These are phyloP conservation scores for Clarias batrachus DNA, from an alignment of 2,113 vertebrate genomes.

Conservation along the genomic window DNA sequence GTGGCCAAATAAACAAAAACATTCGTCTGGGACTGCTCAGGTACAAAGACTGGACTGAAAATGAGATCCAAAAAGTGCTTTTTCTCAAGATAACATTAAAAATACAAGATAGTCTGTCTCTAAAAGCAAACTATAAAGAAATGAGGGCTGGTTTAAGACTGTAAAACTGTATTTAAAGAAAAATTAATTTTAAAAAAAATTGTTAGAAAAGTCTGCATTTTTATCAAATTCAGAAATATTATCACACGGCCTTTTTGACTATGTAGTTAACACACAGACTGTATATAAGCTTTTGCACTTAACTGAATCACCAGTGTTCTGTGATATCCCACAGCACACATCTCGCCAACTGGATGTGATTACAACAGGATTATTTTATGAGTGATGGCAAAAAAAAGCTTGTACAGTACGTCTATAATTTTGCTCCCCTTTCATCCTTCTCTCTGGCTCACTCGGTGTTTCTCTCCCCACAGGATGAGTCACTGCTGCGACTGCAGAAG, in stretches of 20 bases:
- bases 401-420: background rate
- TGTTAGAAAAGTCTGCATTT: background rate
- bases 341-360: background rate
- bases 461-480: constrained; percentile 82
- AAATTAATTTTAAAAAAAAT: no score
- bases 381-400: background rate
- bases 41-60: no score
- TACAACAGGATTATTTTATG: background rate
- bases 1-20: no score
- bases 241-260: background rate
- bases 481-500: constrained; percentile 96
- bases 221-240: background rate
- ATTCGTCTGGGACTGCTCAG: no score
- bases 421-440: background rate
- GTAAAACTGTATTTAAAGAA: no score
- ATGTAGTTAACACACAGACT: no score
- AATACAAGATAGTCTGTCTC: no score
- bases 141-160: no score
- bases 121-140: no score
- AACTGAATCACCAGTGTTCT: background rate
- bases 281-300: background rate
- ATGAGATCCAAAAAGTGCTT: no score
- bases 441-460: background rate
- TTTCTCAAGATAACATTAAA: no score
- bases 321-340: no score